phyloP scores from a whole-genome alignment of 2,888 invertebrate species.

The Phlogophora meticulosa region DNA sequence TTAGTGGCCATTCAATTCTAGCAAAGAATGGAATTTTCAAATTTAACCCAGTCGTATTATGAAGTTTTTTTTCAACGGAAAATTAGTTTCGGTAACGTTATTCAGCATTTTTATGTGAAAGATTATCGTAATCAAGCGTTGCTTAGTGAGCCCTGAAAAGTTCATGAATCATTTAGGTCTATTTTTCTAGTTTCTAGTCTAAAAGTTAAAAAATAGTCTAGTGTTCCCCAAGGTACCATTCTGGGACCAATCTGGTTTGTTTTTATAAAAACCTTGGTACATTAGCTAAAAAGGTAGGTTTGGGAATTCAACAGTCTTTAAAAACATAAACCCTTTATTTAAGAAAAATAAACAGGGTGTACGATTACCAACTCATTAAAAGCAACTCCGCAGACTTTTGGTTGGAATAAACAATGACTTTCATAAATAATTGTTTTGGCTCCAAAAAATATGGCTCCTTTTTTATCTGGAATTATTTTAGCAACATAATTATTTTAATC shows the following conservation, averaged over 20 bases:
- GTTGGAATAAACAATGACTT: constrained; percentile 13
- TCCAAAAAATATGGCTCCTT: background rate
- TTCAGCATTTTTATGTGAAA: constrained; percentile 18
- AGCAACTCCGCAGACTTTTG: background rate
- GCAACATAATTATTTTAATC: constrained; percentile 7
- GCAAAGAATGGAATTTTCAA: constrained; percentile 34
- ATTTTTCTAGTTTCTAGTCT: background rate
- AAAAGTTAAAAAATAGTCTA: background rate
- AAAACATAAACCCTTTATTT: constrained; percentile 4
- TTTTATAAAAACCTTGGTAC: background rate
- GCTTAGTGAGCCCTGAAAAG: constrained; percentile 1
- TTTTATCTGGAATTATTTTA: background rate
- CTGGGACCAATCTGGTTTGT: background rate
- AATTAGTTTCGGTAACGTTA: constrained; percentile 16
- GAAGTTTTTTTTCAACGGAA: background rate
- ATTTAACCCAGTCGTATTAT: constrained; percentile 28
- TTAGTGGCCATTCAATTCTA: constrained; percentile 29
- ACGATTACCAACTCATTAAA: constrained; percentile 23
- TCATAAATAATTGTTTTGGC: constrained; percentile 1
- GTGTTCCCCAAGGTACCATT: background rate
- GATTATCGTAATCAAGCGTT: constrained; percentile 7
- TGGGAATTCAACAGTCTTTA: background rate
- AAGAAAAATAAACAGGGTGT: constrained; percentile 18
- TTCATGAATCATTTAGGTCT: background rate
- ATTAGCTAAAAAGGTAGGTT: constrained; percentile 6